Percentiles rank a stretch among this genome's conserved stretches.
phyloP scores from a whole-genome alignment of 2,113 vertebrate species.

The Polypterus senegalus region DNA sequence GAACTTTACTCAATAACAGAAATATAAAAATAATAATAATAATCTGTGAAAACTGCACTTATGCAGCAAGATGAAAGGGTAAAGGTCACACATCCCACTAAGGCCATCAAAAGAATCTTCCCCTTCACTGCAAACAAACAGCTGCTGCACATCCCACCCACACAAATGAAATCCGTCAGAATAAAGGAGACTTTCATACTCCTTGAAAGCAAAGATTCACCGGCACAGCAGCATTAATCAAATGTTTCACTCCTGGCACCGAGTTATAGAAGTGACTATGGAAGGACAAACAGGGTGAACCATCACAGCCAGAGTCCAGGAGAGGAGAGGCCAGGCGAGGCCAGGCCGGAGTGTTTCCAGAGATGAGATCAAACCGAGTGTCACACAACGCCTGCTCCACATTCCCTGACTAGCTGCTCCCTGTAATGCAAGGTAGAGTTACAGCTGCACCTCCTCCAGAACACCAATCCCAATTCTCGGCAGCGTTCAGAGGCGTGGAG shows the following conservation, averaged over 20 bases:
- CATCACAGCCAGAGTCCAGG: neutral
- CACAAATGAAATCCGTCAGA: conserved; percentile 5
- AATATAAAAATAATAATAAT: no score
- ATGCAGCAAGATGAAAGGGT: no score
- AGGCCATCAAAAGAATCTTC: no score
- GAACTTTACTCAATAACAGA: no score
- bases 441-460: conserved; percentile 1
- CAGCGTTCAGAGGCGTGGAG: neutral
- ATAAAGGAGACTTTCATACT: no score
- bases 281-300: conserved; percentile 1
- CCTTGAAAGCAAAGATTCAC: conserved; percentile 4
- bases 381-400: conserved; percentile 21
- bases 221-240: neutral
- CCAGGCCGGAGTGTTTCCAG: conserved; percentile 17
- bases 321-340: conserved; percentile 5
- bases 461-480: neutral
- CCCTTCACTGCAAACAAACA: neutral
- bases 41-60: no score
- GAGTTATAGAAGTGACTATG: conserved; percentile 1
- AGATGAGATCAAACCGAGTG: conserved; percentile 27
- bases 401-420: conserved; percentile 16
- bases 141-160: neutral
- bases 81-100: no score
- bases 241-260: conserved; percentile 1
- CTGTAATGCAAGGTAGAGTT: conserved; percentile 9